These are phyloP conservation scores for Microctenopoma lineatum DNA, from an alignment of 2,797 vertebrate species.

Conservation along the genomic window DNA sequence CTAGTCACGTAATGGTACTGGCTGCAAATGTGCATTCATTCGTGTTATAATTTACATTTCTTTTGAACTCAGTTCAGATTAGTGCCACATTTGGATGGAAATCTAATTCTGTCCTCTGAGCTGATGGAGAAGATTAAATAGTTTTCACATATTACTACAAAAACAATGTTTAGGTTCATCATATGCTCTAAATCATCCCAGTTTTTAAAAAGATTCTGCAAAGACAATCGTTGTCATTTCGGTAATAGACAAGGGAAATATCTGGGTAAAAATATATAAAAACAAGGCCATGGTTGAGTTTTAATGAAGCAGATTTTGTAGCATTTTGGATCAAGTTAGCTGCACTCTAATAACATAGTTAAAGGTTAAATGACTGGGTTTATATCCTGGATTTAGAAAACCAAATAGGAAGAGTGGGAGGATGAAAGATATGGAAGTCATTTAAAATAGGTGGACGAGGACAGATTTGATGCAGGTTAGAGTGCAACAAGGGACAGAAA, in stretches of 20 bases:
- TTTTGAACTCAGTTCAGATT: background rate
- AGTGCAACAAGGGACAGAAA: background rate
- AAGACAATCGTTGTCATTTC: too few relatives aligned
- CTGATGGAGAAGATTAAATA: background rate
- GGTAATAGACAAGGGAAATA: background rate
- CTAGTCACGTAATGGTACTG: too few relatives aligned
- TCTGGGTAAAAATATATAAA: background rate
- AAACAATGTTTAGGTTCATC: too few relatives aligned
- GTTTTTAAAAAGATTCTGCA: too few relatives aligned
- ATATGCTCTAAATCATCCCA: too few relatives aligned
- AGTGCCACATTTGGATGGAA: background rate
- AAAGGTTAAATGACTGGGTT: background rate
- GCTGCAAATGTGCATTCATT: too few relatives aligned
- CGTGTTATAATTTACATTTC: too few relatives aligned
- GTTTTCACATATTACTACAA: too few relatives aligned
- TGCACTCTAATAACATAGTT: background rate
- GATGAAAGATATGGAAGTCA: background rate
- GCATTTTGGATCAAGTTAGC: background rate
- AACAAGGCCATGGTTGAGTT: background rate
- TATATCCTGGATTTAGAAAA: background rate
- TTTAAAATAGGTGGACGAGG: background rate
- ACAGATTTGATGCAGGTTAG: conserved; percentile 2
- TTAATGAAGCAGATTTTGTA: too few relatives aligned
- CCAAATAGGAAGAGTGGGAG: background rate
- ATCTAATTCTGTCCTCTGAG: background rate